phyloP scores from a whole-genome alignment of 2,113 vertebrate species.

The Tragelaphus strepsiceros region DNA sequence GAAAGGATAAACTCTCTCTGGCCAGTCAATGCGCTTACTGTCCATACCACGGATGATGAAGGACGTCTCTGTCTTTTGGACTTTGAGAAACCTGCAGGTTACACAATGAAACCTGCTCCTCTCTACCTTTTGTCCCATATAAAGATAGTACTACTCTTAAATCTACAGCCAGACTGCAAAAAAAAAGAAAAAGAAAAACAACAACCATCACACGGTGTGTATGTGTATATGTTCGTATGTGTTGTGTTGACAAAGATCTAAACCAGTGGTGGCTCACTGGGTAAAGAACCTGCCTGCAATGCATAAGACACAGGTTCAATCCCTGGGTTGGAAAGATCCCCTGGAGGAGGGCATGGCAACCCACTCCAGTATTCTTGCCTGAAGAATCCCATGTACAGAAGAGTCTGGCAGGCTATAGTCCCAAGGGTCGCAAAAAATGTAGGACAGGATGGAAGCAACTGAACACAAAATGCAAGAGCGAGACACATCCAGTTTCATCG shows the following conservation, averaged over 20 bases:
- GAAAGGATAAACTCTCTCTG: neutral
- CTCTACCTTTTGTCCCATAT: neutral
- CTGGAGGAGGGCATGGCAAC: neutral
- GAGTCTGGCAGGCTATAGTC: neutral
- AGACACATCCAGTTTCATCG: neutral
- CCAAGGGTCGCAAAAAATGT: neutral
- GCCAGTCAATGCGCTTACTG: neutral
- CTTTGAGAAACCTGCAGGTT: neutral
- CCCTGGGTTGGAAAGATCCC: neutral
- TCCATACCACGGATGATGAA: rapidly evolving
- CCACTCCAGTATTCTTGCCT: neutral
- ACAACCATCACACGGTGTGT: neutral
- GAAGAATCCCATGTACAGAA: neutral
- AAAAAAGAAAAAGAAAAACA: neutral
- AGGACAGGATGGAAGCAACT: neutral
- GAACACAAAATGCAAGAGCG: neutral
- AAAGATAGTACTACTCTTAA: neutral
- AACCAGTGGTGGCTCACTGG: neutral
- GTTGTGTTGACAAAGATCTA: neutral
- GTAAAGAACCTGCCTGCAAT: neutral
- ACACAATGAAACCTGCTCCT: neutral
- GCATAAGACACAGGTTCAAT: neutral
- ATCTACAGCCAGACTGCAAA: neutral
- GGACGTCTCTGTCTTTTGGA: neutral
- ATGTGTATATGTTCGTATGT: neutral